phyloP scores from a whole-genome alignment of 2,113 vertebrate genomes.

The Apodemus sylvaticus region DNA sequence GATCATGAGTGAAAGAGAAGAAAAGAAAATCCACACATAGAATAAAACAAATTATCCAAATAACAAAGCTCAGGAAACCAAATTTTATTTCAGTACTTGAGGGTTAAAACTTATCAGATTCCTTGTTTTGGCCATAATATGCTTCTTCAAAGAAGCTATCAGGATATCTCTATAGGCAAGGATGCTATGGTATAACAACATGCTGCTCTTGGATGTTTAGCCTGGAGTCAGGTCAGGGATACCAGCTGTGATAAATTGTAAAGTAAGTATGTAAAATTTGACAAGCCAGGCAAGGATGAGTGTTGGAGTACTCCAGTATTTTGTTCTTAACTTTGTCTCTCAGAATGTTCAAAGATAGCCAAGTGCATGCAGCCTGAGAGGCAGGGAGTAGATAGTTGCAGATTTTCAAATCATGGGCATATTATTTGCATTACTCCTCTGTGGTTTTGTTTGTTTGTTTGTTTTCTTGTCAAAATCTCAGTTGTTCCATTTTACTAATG shows the following conservation, averaged over 20 bases:
- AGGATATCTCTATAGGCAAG: constrained; percentile 69
- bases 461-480: too few relatives aligned
- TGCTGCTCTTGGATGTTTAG: constrained; percentile 78
- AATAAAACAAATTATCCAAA: constrained; percentile 35
- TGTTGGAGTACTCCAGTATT: constrained; percentile 76
- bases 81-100: constrained; percentile 46
- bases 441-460: neutral
- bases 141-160: constrained; percentile 74
- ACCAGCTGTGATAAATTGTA: constrained; percentile 82
- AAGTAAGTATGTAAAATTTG: constrained; percentile 78
- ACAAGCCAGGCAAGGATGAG: constrained; percentile 78
- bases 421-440: constrained; percentile 13
- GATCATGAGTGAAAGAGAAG: neutral
- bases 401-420: constrained; percentile 24
- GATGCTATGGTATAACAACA: constrained; percentile 44
- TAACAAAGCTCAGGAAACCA: neutral
- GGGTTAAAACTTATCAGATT: constrained; percentile 64
- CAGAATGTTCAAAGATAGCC: constrained; percentile 73
- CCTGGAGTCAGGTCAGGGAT: constrained; percentile 82
- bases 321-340: constrained; percentile 78
- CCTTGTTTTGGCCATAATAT: constrained; percentile 53
- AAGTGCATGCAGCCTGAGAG: constrained; percentile 60
- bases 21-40: too few relatives aligned
- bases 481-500: too few relatives aligned
- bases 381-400: neutral